phyloP scores from a whole-genome alignment of 1,140 invertebrate genomes.

The Drosophila sproati region DNA sequence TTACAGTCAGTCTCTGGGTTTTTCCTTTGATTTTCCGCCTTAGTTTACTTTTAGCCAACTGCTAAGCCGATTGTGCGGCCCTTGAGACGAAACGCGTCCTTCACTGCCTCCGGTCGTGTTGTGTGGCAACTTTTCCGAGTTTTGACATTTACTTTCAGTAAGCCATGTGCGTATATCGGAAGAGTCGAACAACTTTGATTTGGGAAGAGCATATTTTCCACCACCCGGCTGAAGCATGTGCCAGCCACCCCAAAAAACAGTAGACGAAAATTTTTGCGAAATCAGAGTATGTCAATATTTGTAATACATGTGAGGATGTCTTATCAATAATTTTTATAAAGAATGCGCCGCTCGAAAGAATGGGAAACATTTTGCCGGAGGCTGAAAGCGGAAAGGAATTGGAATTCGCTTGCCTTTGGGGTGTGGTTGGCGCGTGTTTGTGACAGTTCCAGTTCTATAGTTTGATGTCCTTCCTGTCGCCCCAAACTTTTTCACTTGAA shows the following conservation, averaged over 20 bases:
- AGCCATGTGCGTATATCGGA: conserved; percentile 3
- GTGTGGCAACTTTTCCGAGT: conserved; percentile 52
- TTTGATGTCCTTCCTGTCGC: conserved; percentile 44
- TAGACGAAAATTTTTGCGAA: conserved; percentile 37
- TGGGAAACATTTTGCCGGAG: conserved; percentile 7
- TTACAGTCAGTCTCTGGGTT: conserved; percentile 24
- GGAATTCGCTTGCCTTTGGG: conserved; percentile 25
- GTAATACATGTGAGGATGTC: conserved; percentile 72
- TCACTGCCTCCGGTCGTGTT: too few relatives aligned
- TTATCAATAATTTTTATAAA: conserved; percentile 79
- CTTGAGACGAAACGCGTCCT: conserved; percentile 46
- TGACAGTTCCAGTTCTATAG: conserved; percentile 70
- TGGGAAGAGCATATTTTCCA: conserved; percentile 11
- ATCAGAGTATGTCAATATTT: conserved; percentile 80
- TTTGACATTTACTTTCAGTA: conserved; percentile 72
- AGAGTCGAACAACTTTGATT: conserved; percentile 3
- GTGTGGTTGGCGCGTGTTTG: conserved; percentile 64
- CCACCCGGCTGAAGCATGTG: conserved; percentile 23
- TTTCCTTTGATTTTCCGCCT: conserved; percentile 28
- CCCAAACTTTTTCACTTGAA: conserved; percentile 36
- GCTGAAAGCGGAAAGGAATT: conserved; percentile 18
- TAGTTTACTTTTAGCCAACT: conserved; percentile 22
- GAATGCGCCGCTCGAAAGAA: conserved; percentile 55
- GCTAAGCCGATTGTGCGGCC: conserved; percentile 67
- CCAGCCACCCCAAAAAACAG: not conserved